Percentiles rank a stretch among this genome's conserved stretches.
phyloP scores from a whole-genome alignment of 2,113 vertebrate genomes.

The Cyrtonyx montezumae region DNA sequence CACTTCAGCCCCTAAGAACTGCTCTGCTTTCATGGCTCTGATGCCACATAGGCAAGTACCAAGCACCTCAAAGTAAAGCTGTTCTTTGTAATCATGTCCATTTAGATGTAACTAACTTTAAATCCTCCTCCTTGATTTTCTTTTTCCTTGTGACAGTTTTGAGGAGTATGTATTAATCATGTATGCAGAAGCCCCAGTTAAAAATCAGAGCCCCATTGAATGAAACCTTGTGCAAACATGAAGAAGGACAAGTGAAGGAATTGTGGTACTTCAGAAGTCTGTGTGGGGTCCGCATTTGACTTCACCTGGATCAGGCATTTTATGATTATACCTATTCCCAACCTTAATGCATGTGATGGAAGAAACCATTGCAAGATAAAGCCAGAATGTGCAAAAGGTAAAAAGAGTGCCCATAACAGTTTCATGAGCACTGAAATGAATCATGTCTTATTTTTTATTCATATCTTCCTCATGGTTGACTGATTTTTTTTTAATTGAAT shows the following conservation, averaged over 20 bases:
- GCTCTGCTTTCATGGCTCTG: not conserved
- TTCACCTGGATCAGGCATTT: not conserved
- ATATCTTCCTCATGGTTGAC: not conserved
- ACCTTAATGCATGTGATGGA: accelerated
- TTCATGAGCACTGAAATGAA: not conserved
- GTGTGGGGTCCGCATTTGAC: not conserved
- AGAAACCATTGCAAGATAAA: not conserved
- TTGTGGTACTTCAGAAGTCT: not conserved
- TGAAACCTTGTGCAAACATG: not conserved
- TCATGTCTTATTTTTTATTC: not conserved
- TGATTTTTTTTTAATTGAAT: not conserved
- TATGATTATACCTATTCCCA: not conserved
- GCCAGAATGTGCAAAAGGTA: not conserved
- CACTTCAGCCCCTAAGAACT: not conserved
- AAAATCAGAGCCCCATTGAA: not conserved
- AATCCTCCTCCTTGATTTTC: not conserved
- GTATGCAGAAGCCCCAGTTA: not conserved
- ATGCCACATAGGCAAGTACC: not conserved
- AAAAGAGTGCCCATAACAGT: not conserved
- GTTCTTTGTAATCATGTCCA: not conserved
- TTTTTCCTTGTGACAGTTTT: not conserved
- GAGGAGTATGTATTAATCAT: not conserved
- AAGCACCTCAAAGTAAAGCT: not conserved
- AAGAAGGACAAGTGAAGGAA: not conserved
- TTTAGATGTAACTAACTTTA: slow-evolving; percentile 1